These are phyloP conservation scores for Tricholaema leucomelas DNA, from an alignment of 2,113 vertebrate species.

Conservation along the genomic window DNA sequence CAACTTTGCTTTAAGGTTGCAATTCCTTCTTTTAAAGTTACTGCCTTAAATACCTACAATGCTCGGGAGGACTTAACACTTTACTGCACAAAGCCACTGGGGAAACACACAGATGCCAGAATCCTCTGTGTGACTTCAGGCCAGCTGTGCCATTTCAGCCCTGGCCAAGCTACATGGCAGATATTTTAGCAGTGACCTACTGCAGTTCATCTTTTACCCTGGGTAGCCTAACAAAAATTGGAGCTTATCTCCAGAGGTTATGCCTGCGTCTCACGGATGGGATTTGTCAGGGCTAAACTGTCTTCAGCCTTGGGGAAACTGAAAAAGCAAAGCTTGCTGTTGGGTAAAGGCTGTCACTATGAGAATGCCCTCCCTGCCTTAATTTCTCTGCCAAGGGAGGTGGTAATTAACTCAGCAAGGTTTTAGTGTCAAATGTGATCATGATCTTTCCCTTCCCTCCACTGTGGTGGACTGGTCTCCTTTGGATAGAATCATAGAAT, in stretches of 20 bases:
- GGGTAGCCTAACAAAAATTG: background rate
- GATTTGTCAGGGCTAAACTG: conserved; percentile 29
- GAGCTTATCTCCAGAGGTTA: background rate
- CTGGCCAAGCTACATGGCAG: background rate
- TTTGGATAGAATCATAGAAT: too few species aligned
- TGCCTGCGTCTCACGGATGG: background rate
- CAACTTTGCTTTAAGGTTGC: conserved; percentile 61
- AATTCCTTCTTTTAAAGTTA: conserved; percentile 63
- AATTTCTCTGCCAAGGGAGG: conserved; percentile 21
- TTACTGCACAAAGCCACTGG: background rate
- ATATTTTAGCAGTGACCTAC: conserved; percentile 45
- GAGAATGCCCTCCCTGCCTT: background rate
- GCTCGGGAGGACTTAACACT: conserved; percentile 39
- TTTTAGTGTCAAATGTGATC: background rate
- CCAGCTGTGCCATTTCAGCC: conserved; percentile 34
- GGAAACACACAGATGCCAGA: background rate
- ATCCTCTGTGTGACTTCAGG: background rate
- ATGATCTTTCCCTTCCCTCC: background rate
- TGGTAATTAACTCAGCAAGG: conserved; percentile 5
- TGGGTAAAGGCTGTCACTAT: conserved; percentile 13
- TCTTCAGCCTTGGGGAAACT: background rate
- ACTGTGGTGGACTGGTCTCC: background rate
- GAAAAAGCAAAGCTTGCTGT: conserved; percentile 14
- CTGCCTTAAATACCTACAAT: conserved; percentile 48
- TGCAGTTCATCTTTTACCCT: background rate